Conservation (phyloP, 2,113 vertebrate species). For the Syngnathus scovelli region DNA sequence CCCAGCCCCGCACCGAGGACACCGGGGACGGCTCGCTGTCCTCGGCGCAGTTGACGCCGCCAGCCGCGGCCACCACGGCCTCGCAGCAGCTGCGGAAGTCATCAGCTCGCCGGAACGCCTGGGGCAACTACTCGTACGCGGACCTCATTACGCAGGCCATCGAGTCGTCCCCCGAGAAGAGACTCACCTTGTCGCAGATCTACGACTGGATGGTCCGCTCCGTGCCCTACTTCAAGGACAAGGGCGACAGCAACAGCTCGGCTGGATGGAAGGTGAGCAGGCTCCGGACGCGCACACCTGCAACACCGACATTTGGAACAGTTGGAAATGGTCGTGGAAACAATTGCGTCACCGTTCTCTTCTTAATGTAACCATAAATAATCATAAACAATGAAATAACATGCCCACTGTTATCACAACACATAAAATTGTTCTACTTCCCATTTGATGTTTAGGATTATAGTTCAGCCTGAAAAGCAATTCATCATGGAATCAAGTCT, state of each 20-base stretch:
- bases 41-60: constrained; percentile 53
- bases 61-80: constrained; percentile 53
- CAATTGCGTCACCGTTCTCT: no score
- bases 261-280: constrained; percentile 92
- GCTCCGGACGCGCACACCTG: constrained; percentile 10
- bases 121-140: constrained; percentile 96
- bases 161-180: constrained; percentile 89
- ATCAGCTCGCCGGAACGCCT: constrained; percentile 90
- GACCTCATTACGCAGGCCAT: constrained; percentile 94
- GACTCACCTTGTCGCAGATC: constrained; percentile 93
- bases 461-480: constrained; percentile 60
- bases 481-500: constrained; percentile 65
- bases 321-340: no score
- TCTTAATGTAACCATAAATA: no score
- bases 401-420: neutral
- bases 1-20: constrained; percentile 50
- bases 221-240: constrained; percentile 98
- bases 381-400: neutral
- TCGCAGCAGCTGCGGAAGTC: constrained; percentile 84
- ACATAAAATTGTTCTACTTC: constrained; percentile 7
- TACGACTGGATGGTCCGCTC: constrained; percentile 98
- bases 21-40: constrained; percentile 55
- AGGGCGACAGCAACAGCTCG: constrained; percentile 96
- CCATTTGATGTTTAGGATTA: constrained; percentile 59
- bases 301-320: neutral